Conservation (phyloP, 2,113 vertebrate species). For the Oxyruncus cristatus region DNA sequence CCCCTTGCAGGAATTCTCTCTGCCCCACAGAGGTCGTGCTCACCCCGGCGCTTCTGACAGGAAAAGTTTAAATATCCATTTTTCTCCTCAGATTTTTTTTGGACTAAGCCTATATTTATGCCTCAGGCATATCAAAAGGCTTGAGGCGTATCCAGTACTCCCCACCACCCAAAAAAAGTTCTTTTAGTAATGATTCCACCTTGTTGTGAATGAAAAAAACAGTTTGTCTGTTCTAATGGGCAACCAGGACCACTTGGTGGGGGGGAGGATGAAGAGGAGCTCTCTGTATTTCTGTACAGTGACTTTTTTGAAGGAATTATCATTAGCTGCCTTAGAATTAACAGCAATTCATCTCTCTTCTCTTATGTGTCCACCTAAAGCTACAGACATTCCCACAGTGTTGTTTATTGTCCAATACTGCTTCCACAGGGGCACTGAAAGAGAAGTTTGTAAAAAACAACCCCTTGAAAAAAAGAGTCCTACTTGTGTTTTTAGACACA, state of each 20-base stretch:
- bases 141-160: neutral
- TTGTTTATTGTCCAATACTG: neutral
- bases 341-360: neutral
- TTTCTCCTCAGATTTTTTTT: neutral
- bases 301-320: neutral
- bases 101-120: neutral
- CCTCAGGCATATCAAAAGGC: neutral
- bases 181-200: neutral
- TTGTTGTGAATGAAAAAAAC: neutral
- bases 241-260: neutral
- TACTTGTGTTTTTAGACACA: neutral
- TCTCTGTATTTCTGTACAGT: neutral
- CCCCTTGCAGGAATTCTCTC: neutral
- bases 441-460: neutral
- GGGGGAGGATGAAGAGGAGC: neutral
- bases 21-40: neutral
- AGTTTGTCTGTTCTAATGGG: neutral
- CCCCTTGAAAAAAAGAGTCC: neutral
- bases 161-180: neutral
- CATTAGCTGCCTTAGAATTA: neutral
- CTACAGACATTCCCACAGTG: neutral
- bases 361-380: neutral
- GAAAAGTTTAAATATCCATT: neutral
- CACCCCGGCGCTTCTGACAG: neutral
- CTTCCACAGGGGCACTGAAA: neutral